A percentile compares a stretch with the other conserved stretches of the same genome.
Evolutionary conservation across 2,888 invertebrate species (phyloP).

Genomic region (Pachycephus smyrnensis): DNA sequence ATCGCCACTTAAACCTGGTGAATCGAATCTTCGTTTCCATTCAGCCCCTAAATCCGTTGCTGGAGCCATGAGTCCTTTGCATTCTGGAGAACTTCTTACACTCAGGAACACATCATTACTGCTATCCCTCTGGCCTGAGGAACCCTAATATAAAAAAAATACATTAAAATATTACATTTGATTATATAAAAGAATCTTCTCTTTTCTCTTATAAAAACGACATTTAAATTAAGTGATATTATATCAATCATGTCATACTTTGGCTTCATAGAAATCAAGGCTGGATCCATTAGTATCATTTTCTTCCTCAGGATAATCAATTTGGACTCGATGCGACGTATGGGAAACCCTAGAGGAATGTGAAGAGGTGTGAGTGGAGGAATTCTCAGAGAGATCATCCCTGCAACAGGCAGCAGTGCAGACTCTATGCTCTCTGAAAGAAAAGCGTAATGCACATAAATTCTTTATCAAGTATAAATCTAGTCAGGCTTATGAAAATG

Average conservation of each 20-base stretch:
- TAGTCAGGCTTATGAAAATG: not conserved
- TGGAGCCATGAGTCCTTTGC: conserved; percentile 61
- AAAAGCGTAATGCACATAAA: not conserved
- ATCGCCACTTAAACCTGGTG: conserved; percentile 46
- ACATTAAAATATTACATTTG: not conserved
- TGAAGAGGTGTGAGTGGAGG: conserved; percentile 57
- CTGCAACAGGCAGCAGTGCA: conserved; percentile 65
- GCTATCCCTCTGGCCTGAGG: conserved; percentile 50
- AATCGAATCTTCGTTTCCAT: conserved; percentile 58
- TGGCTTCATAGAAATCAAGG: conserved; percentile 57
- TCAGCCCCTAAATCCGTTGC: conserved; percentile 61
- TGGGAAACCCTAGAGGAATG: conserved; percentile 52
- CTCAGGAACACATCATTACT: conserved; percentile 60
- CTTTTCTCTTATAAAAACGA: not conserved
- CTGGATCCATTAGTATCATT: conserved; percentile 58
- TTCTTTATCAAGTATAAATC: not conserved
- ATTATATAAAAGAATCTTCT: not conserved
- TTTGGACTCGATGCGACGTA: conserved; percentile 51
- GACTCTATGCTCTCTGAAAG: conserved; percentile 55
- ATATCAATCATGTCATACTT: conserved; percentile 38
- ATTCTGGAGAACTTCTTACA: conserved; percentile 60
- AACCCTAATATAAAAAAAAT: conserved; percentile 35
- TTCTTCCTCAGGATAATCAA: conserved; percentile 50
- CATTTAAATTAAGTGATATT: not conserved
- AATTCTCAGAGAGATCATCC: conserved; percentile 61